These are phyloP conservation scores for Lycaon pictus DNA, from an alignment of 2,113 vertebrate genomes.

Conservation along the genomic window DNA sequence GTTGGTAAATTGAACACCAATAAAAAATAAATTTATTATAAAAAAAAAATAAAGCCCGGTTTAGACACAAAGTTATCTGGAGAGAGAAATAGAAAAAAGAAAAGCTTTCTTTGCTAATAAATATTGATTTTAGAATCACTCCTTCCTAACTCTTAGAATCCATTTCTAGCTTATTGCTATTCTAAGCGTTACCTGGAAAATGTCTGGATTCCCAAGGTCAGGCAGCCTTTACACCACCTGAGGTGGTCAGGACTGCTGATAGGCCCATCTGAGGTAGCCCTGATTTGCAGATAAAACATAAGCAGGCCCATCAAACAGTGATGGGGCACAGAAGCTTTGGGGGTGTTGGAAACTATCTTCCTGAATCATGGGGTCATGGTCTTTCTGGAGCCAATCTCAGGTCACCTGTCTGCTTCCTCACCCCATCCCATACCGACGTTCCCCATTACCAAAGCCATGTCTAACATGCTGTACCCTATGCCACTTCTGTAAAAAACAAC, in stretches of 20 bases:
- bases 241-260: background rate
- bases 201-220: background rate
- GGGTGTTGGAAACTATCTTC: background rate
- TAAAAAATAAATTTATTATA: no score
- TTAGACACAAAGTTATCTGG: background rate
- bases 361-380: background rate
- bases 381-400: background rate
- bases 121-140: conserved; percentile 46
- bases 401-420: background rate
- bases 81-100: background rate
- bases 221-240: background rate
- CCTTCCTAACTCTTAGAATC: background rate
- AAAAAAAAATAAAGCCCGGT: background rate
- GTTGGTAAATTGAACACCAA: no score
- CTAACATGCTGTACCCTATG: background rate
- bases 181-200: background rate
- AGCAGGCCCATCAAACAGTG: background rate
- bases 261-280: background rate
- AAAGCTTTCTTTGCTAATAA: background rate
- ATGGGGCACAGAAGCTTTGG: background rate
- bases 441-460: background rate
- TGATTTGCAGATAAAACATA: background rate
- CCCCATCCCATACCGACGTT: background rate
- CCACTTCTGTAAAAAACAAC: background rate
- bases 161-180: background rate